phyloP scores from a whole-genome alignment of 2,113 vertebrate species.

The Brachyhypopomus gauderio region DNA sequence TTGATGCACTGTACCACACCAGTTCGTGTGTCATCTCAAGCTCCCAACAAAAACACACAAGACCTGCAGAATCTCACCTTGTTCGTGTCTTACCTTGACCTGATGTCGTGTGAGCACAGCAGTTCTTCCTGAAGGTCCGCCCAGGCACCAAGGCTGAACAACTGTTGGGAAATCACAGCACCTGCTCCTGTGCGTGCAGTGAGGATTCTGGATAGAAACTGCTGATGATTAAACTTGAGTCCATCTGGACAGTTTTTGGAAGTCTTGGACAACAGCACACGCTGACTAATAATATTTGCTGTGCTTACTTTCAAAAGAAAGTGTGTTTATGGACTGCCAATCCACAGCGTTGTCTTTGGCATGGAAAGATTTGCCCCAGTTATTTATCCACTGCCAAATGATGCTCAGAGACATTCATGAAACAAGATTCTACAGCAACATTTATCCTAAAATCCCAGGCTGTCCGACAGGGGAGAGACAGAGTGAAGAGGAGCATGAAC shows the following conservation, averaged over 20 bases:
- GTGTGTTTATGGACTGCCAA: not conserved
- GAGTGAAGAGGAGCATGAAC: too few species aligned
- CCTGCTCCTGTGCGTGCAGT: not conserved
- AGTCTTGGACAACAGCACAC: not conserved
- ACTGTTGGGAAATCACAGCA: not conserved
- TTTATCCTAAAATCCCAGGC: too few species aligned
- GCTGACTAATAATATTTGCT: not conserved
- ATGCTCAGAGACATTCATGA: too few species aligned
- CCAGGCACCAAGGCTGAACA: not conserved
- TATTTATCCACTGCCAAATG: not conserved
- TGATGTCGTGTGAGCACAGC: not conserved
- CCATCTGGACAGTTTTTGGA: not conserved
- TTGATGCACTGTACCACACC: not conserved
- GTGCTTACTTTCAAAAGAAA: not conserved
- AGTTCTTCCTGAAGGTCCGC: not conserved
- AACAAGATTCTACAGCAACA: too few species aligned
- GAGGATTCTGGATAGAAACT: not conserved
- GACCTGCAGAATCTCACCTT: not conserved
- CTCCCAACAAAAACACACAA: not conserved
- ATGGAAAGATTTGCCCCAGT: not conserved
- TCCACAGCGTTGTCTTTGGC: not conserved
- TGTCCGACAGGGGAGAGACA: too few species aligned
- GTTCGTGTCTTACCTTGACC: not conserved
- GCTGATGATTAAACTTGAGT: not conserved
- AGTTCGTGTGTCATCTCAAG: not conserved